Evolutionary conservation across 2,797 vertebrate genomes (phyloP).

Genomic region (Scomberomorus guttatus): DNA sequence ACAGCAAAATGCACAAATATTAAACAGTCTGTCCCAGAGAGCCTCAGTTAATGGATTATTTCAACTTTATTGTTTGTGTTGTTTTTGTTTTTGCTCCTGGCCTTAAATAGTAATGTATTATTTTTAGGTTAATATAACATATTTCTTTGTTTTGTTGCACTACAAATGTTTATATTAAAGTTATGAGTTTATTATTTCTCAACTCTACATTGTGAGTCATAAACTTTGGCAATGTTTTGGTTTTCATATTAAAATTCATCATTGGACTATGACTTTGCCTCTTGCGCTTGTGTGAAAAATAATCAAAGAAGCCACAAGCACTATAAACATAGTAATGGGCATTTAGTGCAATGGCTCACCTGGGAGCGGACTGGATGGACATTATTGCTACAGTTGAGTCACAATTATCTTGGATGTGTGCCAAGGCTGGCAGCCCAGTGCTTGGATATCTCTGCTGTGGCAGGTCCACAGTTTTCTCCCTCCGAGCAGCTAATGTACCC

Average conservation of each 20-base stretch:
- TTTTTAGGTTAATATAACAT: background rate
- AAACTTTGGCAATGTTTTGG: conserved; percentile 17
- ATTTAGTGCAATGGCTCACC: conserved; percentile 64
- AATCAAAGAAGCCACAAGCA: conserved; percentile 50
- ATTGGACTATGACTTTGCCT: conserved; percentile 5
- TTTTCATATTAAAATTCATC: conserved; percentile 1
- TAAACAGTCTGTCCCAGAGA: background rate
- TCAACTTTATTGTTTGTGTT: background rate
- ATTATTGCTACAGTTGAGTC: conserved; percentile 68
- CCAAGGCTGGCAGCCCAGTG: conserved; percentile 75
- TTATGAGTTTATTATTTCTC: conserved; percentile 5
- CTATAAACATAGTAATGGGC: conserved; percentile 45
- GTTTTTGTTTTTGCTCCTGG: background rate
- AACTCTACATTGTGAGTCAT: conserved; percentile 5
- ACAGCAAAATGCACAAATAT: conserved; percentile 4
- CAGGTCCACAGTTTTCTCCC: conserved; percentile 66
- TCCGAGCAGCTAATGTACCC: conserved; percentile 71
- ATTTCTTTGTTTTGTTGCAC: background rate
- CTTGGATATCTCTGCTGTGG: conserved; percentile 73
- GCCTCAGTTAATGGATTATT: background rate
- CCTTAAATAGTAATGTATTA: background rate
- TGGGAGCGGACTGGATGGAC: conserved; percentile 64
- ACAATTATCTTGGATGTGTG: conserved; percentile 71
- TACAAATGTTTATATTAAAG: conserved; percentile 1
- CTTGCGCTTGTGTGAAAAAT: conserved; percentile 47